Conservation (phyloP, 2,797 vertebrate species). For the Mormyrops boulengeri region DNA sequence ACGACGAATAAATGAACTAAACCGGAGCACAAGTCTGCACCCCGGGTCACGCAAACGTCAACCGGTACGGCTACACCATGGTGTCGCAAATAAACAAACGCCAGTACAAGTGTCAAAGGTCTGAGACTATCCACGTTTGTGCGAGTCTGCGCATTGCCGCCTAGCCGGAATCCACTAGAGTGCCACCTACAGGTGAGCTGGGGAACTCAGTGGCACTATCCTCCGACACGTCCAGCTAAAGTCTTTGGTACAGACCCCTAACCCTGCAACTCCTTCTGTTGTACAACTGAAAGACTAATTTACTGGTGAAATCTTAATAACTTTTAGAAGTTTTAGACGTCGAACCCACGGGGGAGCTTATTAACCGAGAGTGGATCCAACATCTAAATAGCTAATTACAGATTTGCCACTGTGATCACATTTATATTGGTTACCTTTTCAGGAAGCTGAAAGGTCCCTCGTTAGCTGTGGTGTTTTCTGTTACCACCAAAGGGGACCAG, state of each 20-base stretch:
- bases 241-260: background rate
- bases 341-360: background rate
- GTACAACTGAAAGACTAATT: background rate
- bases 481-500: background rate
- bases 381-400: background rate
- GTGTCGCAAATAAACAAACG: background rate
- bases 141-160: background rate
- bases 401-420: background rate
- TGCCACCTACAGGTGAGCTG: constrained; percentile 8
- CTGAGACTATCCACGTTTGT: background rate
- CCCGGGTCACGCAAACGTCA: constrained; percentile 27
- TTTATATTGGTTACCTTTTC: background rate
- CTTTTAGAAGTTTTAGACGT: background rate
- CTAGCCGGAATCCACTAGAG: background rate
- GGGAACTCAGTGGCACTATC: background rate
- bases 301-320: background rate
- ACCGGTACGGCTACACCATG: constrained; percentile 35
- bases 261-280: background rate
- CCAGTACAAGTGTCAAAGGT: constrained; percentile 8
- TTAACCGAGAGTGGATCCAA: background rate
- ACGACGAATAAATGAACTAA: background rate
- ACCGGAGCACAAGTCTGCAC: background rate
- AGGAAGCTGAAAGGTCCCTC: background rate
- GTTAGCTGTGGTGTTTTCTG: background rate
- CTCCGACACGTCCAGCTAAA: background rate